These are phyloP conservation scores for Genyomyrus donnyi DNA, from an alignment of 2,113 vertebrate genomes.

Conservation along the genomic window DNA sequence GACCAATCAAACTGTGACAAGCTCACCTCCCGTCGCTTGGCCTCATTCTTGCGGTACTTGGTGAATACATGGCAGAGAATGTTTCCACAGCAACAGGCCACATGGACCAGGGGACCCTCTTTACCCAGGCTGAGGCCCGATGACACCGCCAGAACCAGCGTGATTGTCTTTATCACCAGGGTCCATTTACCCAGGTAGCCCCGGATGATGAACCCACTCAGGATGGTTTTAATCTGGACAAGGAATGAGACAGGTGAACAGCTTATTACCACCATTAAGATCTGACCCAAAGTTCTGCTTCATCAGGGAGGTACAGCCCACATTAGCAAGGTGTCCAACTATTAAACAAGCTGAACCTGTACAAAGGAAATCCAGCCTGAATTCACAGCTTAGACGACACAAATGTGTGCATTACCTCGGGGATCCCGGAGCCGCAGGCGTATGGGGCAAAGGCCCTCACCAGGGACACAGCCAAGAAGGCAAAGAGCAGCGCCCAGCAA, in stretches of 20 bases:
- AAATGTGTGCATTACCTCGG: constrained; percentile 59
- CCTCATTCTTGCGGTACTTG: constrained; percentile 80
- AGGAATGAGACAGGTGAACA: neutral
- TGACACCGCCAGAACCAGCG: constrained; percentile 75
- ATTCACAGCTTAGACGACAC: neutral
- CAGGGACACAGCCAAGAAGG: constrained; percentile 72
- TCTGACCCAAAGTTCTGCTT: neutral
- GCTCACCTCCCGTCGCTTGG: constrained; percentile 74
- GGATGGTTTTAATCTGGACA: constrained; percentile 78
- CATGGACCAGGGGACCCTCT: constrained; percentile 77
- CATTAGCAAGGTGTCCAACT: neutral
- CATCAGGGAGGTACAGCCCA: neutral
- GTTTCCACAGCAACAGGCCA: constrained; percentile 81
- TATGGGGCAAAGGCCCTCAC: constrained; percentile 68
- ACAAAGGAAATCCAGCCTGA: neutral
- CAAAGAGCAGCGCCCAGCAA: constrained; percentile 71
- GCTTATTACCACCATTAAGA: neutral
- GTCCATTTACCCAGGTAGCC: constrained; percentile 85
- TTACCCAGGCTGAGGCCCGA: constrained; percentile 81
- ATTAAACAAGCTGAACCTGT: neutral
- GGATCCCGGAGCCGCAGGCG: constrained; percentile 79
- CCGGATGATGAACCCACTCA: constrained; percentile 83
- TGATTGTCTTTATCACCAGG: constrained; percentile 78
- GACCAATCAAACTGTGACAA: neutral
- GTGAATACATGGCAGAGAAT: constrained; percentile 80